A percentile compares a stretch with the other conserved stretches of the same genome.
Conservation (phyloP, 2,113 vertebrate species). For the Tetrax tetrax region DNA sequence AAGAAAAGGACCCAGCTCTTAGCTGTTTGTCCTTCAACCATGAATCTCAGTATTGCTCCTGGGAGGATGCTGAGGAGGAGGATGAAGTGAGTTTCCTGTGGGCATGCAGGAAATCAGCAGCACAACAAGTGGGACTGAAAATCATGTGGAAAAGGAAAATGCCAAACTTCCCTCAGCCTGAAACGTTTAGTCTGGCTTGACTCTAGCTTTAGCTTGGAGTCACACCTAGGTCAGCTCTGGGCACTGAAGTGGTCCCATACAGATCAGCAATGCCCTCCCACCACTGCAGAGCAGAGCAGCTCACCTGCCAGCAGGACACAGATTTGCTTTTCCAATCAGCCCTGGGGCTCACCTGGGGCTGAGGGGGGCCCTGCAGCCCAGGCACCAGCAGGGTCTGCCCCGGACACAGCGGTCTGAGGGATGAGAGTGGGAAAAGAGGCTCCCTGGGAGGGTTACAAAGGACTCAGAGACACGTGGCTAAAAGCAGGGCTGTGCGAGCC, state of each 20-base stretch:
- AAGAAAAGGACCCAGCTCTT: background rate
- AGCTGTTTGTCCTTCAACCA: background rate
- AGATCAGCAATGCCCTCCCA: background rate
- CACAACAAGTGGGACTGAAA: background rate
- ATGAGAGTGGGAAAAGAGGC: background rate
- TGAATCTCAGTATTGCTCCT: background rate
- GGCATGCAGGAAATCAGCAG: background rate
- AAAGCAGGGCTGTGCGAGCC: background rate
- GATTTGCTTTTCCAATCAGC: conserved; percentile 65
- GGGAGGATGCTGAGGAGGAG: background rate
- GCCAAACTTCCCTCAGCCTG: background rate
- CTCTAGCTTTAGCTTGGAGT: background rate
- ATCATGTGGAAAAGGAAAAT: background rate
- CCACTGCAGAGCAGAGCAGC: background rate
- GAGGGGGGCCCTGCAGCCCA: background rate
- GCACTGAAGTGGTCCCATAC: background rate
- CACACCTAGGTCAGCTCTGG: background rate
- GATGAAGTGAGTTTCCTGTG: background rate
- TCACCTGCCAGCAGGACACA: conserved; percentile 87
- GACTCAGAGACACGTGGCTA: accelerated
- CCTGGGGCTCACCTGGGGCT: background rate
- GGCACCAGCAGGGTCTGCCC: background rate
- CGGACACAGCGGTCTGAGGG: accelerated
- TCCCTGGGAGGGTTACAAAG: background rate
- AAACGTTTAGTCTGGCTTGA: background rate